Percentiles rank a stretch among this genome's conserved stretches.
phyloP scores from a whole-genome alignment of 1,140 invertebrate species.

The Drosophila kepulauana region DNA sequence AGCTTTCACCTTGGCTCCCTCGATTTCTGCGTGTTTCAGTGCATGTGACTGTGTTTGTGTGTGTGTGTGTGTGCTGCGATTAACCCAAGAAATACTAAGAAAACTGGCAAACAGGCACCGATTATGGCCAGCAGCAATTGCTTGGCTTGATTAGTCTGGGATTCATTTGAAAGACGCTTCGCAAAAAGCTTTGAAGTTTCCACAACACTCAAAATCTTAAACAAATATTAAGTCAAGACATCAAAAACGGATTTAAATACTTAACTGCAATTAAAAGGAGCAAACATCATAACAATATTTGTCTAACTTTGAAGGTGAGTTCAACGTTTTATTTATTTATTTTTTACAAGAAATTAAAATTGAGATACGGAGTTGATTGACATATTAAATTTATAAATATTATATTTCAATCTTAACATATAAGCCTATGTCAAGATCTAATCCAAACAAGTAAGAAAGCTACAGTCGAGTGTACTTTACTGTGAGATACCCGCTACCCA shows the following conservation, averaged over 20 bases:
- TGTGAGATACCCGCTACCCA: no score
- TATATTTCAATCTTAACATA: no score
- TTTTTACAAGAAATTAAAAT: background rate
- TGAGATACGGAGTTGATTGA: background rate
- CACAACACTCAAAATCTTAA: slow-evolving; percentile 39
- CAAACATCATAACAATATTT: slow-evolving; percentile 44
- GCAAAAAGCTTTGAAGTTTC: slow-evolving; percentile 64
- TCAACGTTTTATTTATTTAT: background rate
- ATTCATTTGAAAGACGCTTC: slow-evolving; percentile 28
- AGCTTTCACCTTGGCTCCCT: slow-evolving; percentile 25
- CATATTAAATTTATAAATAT: no score
- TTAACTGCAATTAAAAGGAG: slow-evolving; percentile 20
- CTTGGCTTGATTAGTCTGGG: slow-evolving; percentile 44
- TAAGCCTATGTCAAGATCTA: no score
- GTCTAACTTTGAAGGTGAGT: slow-evolving; percentile 44
- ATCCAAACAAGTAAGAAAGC: no score
- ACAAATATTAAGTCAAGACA: slow-evolving; percentile 71
- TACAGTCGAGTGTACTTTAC: no score
- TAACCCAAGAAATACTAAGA: slow-evolving; percentile 32
- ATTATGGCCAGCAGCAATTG: slow-evolving; percentile 59
- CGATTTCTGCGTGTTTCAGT: background rate
- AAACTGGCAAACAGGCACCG: slow-evolving; percentile 51
- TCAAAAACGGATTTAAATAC: slow-evolving; percentile 72
- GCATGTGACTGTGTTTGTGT: slow-evolving; percentile 7
- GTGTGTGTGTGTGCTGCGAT: slow-evolving; percentile 24